Evolutionary conservation across 2,888 invertebrate genomes (phyloP).

Genomic region (Brenthis ino): DNA sequence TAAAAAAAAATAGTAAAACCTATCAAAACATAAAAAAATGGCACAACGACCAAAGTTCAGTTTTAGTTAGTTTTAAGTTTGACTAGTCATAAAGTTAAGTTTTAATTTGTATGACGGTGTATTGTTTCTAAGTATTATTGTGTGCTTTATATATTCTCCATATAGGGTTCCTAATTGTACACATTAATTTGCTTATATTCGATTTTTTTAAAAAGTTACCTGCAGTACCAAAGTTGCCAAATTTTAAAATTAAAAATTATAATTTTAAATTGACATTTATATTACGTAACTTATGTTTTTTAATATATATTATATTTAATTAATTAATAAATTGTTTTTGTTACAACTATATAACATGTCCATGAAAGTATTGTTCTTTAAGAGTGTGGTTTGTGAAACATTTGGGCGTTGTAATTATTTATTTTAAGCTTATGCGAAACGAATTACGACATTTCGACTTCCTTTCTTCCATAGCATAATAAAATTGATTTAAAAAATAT

Average conservation of each 20-base stretch:
- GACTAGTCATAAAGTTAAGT: constrained; percentile 60
- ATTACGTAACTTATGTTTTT: background rate
- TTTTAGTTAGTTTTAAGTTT: constrained; percentile 67
- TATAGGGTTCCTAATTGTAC: background rate
- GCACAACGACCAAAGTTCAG: constrained; percentile 80
- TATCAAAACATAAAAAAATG: constrained; percentile 76
- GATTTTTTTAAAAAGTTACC: background rate
- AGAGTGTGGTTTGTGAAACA: constrained; percentile 46
- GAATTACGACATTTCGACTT: constrained; percentile 71
- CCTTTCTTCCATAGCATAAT: constrained; percentile 51
- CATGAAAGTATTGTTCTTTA: constrained; percentile 20
- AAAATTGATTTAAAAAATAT: constrained; percentile 15
- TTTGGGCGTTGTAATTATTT: constrained; percentile 68
- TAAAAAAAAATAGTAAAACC: constrained; percentile 74
- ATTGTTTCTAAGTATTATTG: constrained; percentile 37
- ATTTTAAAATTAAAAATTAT: background rate
- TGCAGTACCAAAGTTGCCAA: constrained; percentile 9
- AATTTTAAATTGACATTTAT: background rate
- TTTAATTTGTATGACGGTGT: constrained; percentile 43
- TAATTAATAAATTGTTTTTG: background rate
- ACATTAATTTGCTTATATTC: background rate
- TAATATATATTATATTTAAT: background rate
- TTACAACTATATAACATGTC: background rate
- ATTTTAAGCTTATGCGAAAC: constrained; percentile 62
- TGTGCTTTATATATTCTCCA: constrained; percentile 23